Percentiles rank a stretch among this genome's conserved stretches.
Conservation (phyloP, 2,797 vertebrate genomes). For the Ibycter americanus region DNA sequence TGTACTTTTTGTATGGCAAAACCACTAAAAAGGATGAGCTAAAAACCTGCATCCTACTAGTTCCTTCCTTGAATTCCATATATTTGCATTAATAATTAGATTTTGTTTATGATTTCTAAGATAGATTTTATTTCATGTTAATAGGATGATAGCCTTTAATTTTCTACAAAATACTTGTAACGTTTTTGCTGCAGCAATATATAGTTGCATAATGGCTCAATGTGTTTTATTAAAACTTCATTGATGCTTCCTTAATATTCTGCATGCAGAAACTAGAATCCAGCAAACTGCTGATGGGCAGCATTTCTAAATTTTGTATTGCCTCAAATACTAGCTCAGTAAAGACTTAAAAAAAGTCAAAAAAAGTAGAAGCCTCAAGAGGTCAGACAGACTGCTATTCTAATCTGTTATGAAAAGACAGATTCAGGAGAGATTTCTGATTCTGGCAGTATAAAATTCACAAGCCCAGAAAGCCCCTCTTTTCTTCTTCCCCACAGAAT, state of each 20-base stretch:
- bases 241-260: not conserved
- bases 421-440: not conserved
- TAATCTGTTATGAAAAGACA: not conserved
- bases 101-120: not conserved
- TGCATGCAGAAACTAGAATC: not conserved
- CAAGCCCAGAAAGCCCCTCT: not conserved
- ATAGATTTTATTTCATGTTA: not conserved
- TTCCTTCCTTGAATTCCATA: not conserved
- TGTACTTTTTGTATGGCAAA: not conserved
- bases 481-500: not conserved
- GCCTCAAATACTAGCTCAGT: not conserved
- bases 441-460: not conserved
- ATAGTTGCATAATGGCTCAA: not conserved
- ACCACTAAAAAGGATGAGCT: not conserved
- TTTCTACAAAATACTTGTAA: not conserved
- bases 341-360: not conserved
- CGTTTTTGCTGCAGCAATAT: not conserved
- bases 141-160: not conserved
- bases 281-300: conserved; percentile 2
- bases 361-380: not conserved
- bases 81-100: not conserved
- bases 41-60: not conserved
- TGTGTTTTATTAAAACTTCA: not conserved
- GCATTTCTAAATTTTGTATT: not conserved
- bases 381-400: not conserved